These are phyloP conservation scores for Alectura lathami DNA, from an alignment of 2,113 vertebrate species.

Conservation along the genomic window DNA sequence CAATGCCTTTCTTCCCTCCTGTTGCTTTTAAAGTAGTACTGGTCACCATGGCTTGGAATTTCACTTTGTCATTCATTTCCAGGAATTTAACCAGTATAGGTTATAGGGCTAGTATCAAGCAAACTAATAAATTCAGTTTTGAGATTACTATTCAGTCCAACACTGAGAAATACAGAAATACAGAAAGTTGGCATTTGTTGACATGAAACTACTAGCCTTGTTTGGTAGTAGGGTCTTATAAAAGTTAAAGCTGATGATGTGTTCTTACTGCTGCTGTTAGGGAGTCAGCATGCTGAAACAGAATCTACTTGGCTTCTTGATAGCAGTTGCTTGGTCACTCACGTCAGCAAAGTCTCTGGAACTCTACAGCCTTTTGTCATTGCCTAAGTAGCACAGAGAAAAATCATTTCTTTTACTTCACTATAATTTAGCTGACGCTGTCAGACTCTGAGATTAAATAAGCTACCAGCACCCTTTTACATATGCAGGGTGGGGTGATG, in stretches of 20 bases:
- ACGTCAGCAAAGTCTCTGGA: not conserved
- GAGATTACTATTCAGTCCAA: not conserved
- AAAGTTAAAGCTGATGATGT: not conserved
- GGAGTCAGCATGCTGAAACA: not conserved
- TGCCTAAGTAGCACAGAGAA: not conserved
- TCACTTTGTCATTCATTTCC: not conserved
- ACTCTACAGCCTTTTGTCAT: fast-evolving
- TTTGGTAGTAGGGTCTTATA: not conserved
- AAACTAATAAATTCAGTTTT: not conserved
- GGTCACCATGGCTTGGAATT: not conserved
- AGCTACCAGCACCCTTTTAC: not conserved
- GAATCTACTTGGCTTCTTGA: not conserved
- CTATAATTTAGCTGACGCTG: not conserved
- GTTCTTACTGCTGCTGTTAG: not conserved
- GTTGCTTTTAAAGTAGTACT: not conserved
- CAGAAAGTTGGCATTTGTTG: not conserved
- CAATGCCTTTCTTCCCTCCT: not conserved
- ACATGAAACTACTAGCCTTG: not conserved
- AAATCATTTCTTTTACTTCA: not conserved
- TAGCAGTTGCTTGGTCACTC: not conserved
- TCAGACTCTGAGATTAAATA: not conserved
- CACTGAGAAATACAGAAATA: not conserved
- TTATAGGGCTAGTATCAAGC: not conserved
- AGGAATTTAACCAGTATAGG: not conserved
- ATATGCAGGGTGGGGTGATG: not conserved